Percentiles rank a stretch among this genome's conserved stretches.
phyloP scores from a whole-genome alignment of 1,140 invertebrate genomes.

The Micrasema longulum region DNA sequence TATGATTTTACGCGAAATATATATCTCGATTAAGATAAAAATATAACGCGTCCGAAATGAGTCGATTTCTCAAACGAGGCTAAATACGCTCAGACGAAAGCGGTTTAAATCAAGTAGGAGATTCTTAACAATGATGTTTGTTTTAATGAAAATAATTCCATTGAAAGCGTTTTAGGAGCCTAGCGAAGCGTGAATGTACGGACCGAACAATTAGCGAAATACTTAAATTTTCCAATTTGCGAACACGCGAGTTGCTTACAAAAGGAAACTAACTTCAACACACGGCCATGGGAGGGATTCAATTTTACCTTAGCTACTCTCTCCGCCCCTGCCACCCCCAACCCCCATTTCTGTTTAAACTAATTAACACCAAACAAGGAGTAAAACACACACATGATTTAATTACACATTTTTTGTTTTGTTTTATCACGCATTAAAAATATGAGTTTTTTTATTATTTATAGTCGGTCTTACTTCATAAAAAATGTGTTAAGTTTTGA shows the following conservation, averaged over 20 bases:
- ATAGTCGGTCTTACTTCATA: no score
- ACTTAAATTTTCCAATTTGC: slow-evolving; percentile 54
- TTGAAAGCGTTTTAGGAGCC: slow-evolving; percentile 49
- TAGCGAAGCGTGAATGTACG: slow-evolving; percentile 46
- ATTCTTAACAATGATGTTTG: slow-evolving; percentile 39
- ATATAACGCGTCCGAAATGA: no score
- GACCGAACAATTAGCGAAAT: slow-evolving; percentile 54
- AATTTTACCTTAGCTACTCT: neutral
- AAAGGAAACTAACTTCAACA: slow-evolving; percentile 43
- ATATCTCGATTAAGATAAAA: no score
- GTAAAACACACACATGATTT: slow-evolving; percentile 3
- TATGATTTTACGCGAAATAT: no score
- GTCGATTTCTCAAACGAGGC: neutral
- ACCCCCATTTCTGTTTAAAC: neutral
- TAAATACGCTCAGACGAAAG: slow-evolving; percentile 7
- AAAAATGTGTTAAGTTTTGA: no score
- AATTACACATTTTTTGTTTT: no score
- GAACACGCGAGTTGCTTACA: slow-evolving; percentile 41
- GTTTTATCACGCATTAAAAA: no score
- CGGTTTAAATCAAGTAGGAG: slow-evolving; percentile 31
- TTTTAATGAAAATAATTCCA: slow-evolving; percentile 41
- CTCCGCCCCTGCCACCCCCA: no score
- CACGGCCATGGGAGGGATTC: slow-evolving; percentile 10
- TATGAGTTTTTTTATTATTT: no score
- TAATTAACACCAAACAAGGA: slow-evolving; percentile 13